phyloP scores from a whole-genome alignment of 2,113 vertebrate species.

The Stigmatopora argus region DNA sequence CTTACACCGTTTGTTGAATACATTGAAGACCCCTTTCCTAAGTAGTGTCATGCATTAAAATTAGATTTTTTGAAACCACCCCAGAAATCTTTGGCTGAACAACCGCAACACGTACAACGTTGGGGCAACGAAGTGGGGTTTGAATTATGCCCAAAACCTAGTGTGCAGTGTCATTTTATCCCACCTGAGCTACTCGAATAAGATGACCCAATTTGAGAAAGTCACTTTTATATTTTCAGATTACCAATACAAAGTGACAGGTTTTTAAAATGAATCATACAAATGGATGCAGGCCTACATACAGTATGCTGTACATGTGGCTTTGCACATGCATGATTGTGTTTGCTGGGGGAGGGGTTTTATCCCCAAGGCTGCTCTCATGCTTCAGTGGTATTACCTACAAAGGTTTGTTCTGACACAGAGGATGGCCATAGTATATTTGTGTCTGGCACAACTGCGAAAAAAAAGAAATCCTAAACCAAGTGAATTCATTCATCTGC shows the following conservation, averaged over 20 bases:
- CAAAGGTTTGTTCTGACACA: slow-evolving; percentile 23
- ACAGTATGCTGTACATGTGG: not conserved
- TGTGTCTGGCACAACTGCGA: not conserved
- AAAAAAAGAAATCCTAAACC: too few relatives aligned
- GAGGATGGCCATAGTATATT: slow-evolving; percentile 10
- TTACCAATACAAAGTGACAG: slow-evolving; percentile 18
- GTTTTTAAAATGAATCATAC: slow-evolving; percentile 14
- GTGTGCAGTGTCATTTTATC: not conserved
- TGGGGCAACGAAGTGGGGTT: too few relatives aligned
- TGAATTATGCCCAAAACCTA: not conserved
- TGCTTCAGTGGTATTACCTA: slow-evolving; percentile 28
- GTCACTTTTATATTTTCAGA: not conserved
- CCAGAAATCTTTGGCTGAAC: too few relatives aligned
- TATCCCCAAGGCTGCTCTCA: slow-evolving; percentile 21
- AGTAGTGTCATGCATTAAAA: too few relatives aligned
- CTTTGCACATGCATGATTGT: not conserved
- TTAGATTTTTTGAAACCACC: too few relatives aligned
- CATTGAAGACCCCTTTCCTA: too few relatives aligned
- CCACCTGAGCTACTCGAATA: not conserved
- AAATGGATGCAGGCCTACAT: slow-evolving; percentile 5
- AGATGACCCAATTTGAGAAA: not conserved
- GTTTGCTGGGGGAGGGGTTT: slow-evolving; percentile 15
- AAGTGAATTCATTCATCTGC: too few relatives aligned
- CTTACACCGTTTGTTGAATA: too few relatives aligned
- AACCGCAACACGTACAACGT: too few relatives aligned